phyloP scores from a whole-genome alignment of 2,797 vertebrate genomes.

The Oreortyx pictus region DNA sequence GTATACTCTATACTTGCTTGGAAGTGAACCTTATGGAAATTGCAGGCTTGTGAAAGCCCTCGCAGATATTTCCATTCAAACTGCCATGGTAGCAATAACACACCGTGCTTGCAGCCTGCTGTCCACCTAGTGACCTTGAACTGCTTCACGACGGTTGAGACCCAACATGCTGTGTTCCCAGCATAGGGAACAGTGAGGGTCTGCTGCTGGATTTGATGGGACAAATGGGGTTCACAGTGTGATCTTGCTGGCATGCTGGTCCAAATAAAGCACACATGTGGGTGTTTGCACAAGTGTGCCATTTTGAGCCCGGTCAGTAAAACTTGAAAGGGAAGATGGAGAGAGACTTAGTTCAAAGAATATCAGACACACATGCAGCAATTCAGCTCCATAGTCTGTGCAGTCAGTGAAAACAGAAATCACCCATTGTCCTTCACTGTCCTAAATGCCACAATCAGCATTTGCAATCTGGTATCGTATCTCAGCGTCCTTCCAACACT shows the following conservation, averaged over 20 bases:
- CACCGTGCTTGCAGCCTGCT: not conserved
- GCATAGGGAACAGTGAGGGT: not conserved
- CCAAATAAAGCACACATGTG: not conserved
- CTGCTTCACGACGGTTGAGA: not conserved
- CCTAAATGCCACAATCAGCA: not conserved
- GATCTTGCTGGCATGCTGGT: not conserved
- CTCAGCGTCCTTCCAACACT: not conserved
- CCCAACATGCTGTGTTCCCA: not conserved
- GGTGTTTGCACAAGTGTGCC: not conserved
- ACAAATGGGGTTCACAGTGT: fast-evolving
- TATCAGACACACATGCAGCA: not conserved
- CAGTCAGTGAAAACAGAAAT: not conserved
- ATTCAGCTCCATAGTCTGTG: not conserved
- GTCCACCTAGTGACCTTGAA: conserved; percentile 51
- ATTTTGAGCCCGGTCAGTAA: not conserved
- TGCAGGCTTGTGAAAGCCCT: conserved; percentile 55
- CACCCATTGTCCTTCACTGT: not conserved
- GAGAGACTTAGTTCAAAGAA: not conserved
- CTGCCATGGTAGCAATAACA: conserved; percentile 61
- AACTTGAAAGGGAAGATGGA: not conserved
- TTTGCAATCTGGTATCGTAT: not conserved
- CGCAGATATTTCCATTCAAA: conserved; percentile 65
- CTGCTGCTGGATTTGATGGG: not conserved
- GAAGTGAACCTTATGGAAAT: conserved; percentile 65
- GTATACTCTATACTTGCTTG: conserved; percentile 49